Percentiles rank a stretch among this genome's conserved stretches.
Evolutionary conservation across 2,113 vertebrate species (phyloP).

Genomic region (Ophiodon elongatus): DNA sequence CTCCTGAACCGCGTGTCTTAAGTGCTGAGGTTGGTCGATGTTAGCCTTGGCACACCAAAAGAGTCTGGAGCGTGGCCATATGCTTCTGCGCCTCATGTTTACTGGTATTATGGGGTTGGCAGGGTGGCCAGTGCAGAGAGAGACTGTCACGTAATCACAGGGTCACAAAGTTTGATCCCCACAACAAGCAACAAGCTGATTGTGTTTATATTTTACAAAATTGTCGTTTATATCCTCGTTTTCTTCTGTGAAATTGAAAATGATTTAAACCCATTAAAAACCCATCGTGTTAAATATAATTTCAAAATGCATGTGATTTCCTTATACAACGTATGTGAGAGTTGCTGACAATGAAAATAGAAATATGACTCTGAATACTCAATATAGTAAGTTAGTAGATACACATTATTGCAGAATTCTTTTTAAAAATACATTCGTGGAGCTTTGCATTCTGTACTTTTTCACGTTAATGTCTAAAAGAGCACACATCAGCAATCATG

Average conservation of each 20-base stretch:
- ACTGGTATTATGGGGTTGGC: slow-evolving; percentile 50
- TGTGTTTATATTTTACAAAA: slow-evolving; percentile 4
- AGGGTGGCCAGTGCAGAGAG: slow-evolving; percentile 26
- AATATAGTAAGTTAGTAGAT: background rate
- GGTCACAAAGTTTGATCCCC: slow-evolving; percentile 24
- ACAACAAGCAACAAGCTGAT: slow-evolving; percentile 4
- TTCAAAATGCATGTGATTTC: background rate
- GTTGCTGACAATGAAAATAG: background rate
- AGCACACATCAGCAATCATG: background rate
- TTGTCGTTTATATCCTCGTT: too few species aligned
- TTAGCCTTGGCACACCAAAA: slow-evolving; percentile 62
- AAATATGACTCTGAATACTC: background rate
- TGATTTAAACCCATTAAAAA: background rate
- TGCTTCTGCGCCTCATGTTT: slow-evolving; percentile 60
- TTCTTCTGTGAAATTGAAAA: background rate
- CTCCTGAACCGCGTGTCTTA: slow-evolving; percentile 62
- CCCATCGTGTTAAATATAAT: background rate
- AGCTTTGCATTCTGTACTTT: background rate
- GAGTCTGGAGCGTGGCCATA: slow-evolving; percentile 45
- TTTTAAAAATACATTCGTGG: background rate
- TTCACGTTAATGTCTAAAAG: background rate
- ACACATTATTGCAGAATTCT: background rate
- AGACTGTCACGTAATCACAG: slow-evolving; percentile 44
- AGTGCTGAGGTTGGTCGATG: slow-evolving; percentile 61
- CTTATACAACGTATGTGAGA: background rate